A percentile compares a stretch with the other conserved stretches of the same genome.
Conservation (phyloP, 2,113 vertebrate genomes). For the Phyllostomus hastatus region DNA sequence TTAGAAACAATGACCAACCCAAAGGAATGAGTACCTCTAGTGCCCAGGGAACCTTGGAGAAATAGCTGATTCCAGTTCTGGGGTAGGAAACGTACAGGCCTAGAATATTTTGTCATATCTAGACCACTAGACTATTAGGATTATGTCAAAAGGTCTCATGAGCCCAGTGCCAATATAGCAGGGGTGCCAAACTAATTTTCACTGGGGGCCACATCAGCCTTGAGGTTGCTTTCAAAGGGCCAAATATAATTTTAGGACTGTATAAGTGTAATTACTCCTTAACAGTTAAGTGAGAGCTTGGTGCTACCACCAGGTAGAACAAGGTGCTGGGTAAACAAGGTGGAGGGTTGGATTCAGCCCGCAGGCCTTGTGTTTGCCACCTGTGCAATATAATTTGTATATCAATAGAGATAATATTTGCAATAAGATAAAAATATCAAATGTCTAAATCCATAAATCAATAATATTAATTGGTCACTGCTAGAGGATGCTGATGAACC, state of each 20-base stretch:
- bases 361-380: too few relatives aligned
- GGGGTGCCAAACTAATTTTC: too few relatives aligned
- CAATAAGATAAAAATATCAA: conserved; percentile 1
- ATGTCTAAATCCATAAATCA: not conserved
- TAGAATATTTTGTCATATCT: not conserved
- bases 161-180: not conserved
- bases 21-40: not conserved
- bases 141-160: not conserved
- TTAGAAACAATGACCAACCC: not conserved
- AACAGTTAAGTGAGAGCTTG: too few relatives aligned
- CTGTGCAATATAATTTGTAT: not conserved
- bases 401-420: not conserved
- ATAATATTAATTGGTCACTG: not conserved
- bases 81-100: not conserved
- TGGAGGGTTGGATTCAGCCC: too few relatives aligned
- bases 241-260: too few relatives aligned
- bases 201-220: too few relatives aligned
- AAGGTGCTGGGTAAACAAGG: too few relatives aligned
- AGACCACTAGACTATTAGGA: not conserved
- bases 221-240: too few relatives aligned
- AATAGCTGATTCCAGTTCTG: not conserved
- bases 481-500: not conserved
- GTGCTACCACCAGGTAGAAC: too few relatives aligned
- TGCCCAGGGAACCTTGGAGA: not conserved
- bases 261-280: too few relatives aligned